phyloP scores from a whole-genome alignment of 2,888 invertebrate genomes.

The Trichacis sp. region DNA sequence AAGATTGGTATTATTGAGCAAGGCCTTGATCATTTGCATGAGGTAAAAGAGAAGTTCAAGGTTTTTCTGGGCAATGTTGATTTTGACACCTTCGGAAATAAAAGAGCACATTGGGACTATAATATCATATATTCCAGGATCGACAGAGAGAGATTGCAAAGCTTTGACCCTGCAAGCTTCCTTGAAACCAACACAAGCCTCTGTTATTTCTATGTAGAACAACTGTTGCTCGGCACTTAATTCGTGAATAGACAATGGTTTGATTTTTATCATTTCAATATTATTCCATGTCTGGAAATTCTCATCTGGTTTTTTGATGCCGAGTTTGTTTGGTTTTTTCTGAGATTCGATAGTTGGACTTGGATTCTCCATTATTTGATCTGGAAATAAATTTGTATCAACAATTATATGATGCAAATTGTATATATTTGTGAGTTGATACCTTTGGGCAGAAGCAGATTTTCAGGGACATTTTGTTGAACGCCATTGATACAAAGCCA shows the following conservation, averaged over 20 bases:
- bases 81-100: conserved; percentile 96
- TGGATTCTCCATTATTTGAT: conserved; percentile 83
- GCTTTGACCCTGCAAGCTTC: conserved; percentile 93
- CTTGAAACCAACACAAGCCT: conserved; percentile 98
- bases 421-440: no score
- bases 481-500: conserved; percentile 98
- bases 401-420: no score
- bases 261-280: conserved; percentile 93
- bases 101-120: conserved; percentile 97
- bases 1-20: conserved; percentile 94
- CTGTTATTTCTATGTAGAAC: conserved; percentile 98
- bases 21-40: conserved; percentile 98
- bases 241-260: conserved; percentile 95
- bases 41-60: conserved; percentile 95
- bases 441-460: conserved; percentile 93
- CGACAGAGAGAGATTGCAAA: conserved; percentile 90
- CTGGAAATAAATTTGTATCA: conserved; percentile 43
- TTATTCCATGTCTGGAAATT: conserved; percentile 87
- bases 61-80: conserved; percentile 98
- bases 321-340: conserved; percentile 77
- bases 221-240: conserved; percentile 97
- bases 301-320: conserved; percentile 70
- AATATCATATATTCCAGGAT: conserved; percentile 98
- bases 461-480: conserved; percentile 98
- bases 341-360: conserved; percentile 88